Evolutionary conservation across 2,888 invertebrate genomes (phyloP).

Genomic region (Timandra comae): DNA sequence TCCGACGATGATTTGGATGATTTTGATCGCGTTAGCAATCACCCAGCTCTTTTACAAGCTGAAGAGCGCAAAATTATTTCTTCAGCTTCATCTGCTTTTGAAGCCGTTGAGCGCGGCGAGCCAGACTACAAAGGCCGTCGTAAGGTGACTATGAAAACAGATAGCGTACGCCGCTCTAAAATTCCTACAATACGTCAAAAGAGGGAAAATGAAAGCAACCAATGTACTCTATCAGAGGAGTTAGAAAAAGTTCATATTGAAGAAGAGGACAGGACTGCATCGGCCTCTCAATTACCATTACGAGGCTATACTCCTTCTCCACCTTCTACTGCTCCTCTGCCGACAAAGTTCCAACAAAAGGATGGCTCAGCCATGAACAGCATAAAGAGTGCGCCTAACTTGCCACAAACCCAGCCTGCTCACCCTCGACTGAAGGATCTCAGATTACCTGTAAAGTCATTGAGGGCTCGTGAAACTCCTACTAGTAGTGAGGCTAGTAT

Average conservation of each 20-base stretch:
- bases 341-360: constrained; percentile 86
- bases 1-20: constrained; percentile 89
- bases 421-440: constrained; percentile 84
- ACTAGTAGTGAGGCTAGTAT: constrained; percentile 80
- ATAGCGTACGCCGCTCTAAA: constrained; percentile 76
- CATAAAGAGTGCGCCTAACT: constrained; percentile 87
- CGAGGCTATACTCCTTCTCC: constrained; percentile 88
- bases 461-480: constrained; percentile 78
- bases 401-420: constrained; percentile 81
- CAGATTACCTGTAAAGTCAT: constrained; percentile 83
- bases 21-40: constrained; percentile 88
- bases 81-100: constrained; percentile 69
- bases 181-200: constrained; percentile 77
- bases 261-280: constrained; percentile 71
- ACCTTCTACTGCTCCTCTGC: constrained; percentile 89
- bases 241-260: constrained; percentile 80
- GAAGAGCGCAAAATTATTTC: constrained; percentile 67
- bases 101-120: constrained; percentile 67
- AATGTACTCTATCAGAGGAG: constrained; percentile 67
- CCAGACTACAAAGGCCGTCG: constrained; percentile 75
- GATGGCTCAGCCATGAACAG: constrained; percentile 84
- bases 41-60: constrained; percentile 82
- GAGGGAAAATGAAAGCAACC: constrained; percentile 60
- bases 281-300: constrained; percentile 79
- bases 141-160: constrained; percentile 74